Evolutionary conservation across 2,113 vertebrate species (phyloP).

Genomic region (Nothoprocta pentlandii): DNA sequence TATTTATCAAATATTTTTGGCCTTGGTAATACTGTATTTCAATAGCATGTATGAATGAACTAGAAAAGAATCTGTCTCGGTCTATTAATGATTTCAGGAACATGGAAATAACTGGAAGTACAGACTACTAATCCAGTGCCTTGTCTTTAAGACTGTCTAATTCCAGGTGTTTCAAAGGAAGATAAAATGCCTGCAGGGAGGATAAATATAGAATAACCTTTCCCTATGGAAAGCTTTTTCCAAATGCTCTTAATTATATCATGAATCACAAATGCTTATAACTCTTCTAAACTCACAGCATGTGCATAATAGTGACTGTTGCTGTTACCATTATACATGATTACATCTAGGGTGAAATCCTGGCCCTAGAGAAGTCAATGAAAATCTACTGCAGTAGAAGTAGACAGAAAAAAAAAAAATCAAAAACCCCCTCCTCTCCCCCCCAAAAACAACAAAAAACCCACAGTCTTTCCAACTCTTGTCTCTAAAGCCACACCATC

Average conservation of each 20-base stretch:
- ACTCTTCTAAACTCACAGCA: background rate
- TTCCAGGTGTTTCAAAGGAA: constrained; percentile 21
- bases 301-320: background rate
- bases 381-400: background rate
- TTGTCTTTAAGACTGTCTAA: background rate
- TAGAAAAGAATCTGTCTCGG: background rate
- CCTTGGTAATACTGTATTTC: background rate
- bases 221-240: constrained; percentile 15
- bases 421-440: no score
- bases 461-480: background rate
- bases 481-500: background rate
- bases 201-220: constrained; percentile 27
- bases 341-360: background rate
- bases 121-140: background rate
- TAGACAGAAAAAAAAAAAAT: background rate
- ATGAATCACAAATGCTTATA: constrained; percentile 3
- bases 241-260: background rate
- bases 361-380: background rate
- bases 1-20: background rate
- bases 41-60: background rate
- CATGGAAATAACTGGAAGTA: background rate
- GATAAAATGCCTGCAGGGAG: background rate
- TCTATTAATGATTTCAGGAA: background rate
- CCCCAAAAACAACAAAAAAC: no score
- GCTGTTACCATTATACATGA: background rate